Conservation (phyloP, 2,113 vertebrate species). For the Neodon shergylaensis region DNA sequence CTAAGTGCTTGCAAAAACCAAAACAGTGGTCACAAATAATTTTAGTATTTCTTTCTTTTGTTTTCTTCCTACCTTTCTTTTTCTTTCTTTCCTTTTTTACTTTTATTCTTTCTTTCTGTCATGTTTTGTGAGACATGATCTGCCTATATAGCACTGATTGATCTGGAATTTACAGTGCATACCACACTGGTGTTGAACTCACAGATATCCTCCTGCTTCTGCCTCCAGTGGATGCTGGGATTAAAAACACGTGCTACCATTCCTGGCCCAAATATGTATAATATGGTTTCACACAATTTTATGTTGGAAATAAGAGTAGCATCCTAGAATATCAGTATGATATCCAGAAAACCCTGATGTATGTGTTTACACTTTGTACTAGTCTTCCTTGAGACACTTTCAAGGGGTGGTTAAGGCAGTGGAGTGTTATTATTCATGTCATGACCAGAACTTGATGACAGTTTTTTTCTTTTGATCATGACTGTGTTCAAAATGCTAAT, state of each 20-base stretch:
- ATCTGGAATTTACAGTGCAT: neutral
- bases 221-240: neutral
- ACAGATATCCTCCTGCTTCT: neutral
- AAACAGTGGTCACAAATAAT: neutral
- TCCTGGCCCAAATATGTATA: neutral
- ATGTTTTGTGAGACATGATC: neutral
- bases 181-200: neutral
- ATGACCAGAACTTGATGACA: neutral
- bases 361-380: neutral
- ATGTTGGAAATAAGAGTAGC: neutral
- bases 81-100: accelerated
- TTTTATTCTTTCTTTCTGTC: neutral
- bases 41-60: neutral
- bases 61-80: neutral
- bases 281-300: neutral
- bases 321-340: neutral
- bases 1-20: neutral
- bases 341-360: neutral
- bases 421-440: neutral
- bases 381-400: neutral
- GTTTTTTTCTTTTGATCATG: neutral
- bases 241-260: neutral
- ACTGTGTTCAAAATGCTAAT: neutral
- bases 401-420: neutral
- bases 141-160: neutral